Evolutionary conservation across 2,797 vertebrate genomes (phyloP).

Genomic region (Cirrhinus mrigala): DNA sequence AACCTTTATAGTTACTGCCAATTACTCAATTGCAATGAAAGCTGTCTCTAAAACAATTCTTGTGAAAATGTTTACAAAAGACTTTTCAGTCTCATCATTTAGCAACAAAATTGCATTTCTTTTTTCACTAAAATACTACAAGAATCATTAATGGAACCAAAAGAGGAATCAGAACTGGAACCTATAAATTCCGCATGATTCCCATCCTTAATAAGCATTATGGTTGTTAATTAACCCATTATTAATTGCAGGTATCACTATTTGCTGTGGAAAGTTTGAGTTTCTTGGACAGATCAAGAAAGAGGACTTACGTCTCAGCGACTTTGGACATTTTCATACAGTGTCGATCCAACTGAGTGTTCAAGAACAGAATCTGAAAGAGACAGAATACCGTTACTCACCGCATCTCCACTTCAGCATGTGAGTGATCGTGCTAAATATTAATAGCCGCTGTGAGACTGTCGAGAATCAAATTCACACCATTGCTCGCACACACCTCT

Average conservation of each 20-base stretch:
- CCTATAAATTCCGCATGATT: not conserved
- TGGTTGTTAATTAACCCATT: not conserved
- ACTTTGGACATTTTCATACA: conserved; percentile 99
- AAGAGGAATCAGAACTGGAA: not conserved
- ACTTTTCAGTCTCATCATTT: not conserved
- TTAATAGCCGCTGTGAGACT: conserved; percentile 5
- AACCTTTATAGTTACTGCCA: not conserved
- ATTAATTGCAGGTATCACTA: not conserved
- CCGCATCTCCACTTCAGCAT: conserved; percentile 2
- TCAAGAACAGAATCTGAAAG: conserved; percentile 92
- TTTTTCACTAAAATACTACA: not conserved
- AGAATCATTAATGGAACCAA: not conserved
- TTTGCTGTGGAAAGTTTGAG: not conserved
- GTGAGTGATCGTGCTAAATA: conserved; percentile 10
- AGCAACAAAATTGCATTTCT: not conserved
- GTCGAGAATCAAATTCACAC: conserved; percentile 6
- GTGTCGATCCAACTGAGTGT: conserved; percentile 93
- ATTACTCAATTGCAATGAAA: not conserved
- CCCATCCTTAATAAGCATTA: not conserved
- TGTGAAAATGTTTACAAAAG: not conserved
- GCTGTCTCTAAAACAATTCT: not conserved
- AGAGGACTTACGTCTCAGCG: conserved; percentile 90
- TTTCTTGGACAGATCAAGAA: not conserved
- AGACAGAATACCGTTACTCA: not conserved
- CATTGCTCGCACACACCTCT: conserved; percentile 78